Conservation (phyloP, 2,113 vertebrate species). For the pig (Sus scrofa) region T2T-Sscrofa CM000812.6:278400501-278401000, state of each 20-base stretch:
- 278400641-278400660: not conserved
- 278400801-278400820: not conserved
- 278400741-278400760: not conserved
- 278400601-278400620: too few species aligned
- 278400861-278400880: not conserved
- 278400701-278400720: not conserved
- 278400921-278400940: not conserved
- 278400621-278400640: not conserved
- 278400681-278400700: not conserved
- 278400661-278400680: not conserved
- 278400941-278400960: not conserved
- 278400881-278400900: not conserved
- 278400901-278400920: not conserved
- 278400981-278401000: not conserved
- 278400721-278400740: not conserved
- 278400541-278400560: not conserved
- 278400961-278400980: not conserved
- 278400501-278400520: conserved; percentile 8
- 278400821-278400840: rapidly evolving
- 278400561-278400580: not conserved
- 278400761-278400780: not conserved
- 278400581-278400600: not conserved
- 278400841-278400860: not conserved
- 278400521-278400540: not conserved
- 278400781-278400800: not conserved